Evolutionary conservation across 2,113 vertebrate species (phyloP).

Genomic region (Oryzias curvinotus): DNA sequence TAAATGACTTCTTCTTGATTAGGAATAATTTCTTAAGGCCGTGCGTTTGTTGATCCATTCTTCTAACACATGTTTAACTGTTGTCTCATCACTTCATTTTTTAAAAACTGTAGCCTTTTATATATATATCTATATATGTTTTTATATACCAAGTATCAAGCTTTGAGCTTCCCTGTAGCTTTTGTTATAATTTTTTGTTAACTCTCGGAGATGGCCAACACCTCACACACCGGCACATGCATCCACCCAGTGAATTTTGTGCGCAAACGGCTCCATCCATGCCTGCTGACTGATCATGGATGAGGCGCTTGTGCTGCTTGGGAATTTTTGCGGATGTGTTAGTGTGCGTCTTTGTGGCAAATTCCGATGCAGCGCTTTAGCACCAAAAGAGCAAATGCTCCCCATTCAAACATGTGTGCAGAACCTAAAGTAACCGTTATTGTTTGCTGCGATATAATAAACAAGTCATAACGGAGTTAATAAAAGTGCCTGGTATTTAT

Average conservation of each 20-base stretch:
- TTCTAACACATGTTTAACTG: conserved; percentile 34
- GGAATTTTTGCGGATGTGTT: conserved; percentile 52
- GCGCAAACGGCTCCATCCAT: conserved; percentile 64
- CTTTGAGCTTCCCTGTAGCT: background rate
- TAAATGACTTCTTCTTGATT: conserved; percentile 30
- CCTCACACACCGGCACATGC: conserved; percentile 56
- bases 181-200: conserved; percentile 80
- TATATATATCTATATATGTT: too few relatives aligned
- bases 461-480: conserved; percentile 16
- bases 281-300: conserved; percentile 67
- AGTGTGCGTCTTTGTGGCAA: conserved; percentile 24
- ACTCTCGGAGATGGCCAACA: conserved; percentile 71
- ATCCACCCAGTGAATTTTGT: conserved; percentile 52
- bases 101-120: conserved; percentile 42
- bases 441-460: background rate
- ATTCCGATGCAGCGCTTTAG: conserved; percentile 46
- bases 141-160: background rate
- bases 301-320: conserved; percentile 58
- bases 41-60: conserved; percentile 48
- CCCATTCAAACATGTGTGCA: background rate
- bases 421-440: conserved; percentile 13
- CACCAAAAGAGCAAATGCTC: conserved; percentile 15
- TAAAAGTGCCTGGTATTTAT: conserved; percentile 21
- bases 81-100: conserved; percentile 47
- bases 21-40: conserved; percentile 58